phyloP scores from a whole-genome alignment of 2,113 vertebrate genomes.

The Petrocephalus microphthalmus region DNA sequence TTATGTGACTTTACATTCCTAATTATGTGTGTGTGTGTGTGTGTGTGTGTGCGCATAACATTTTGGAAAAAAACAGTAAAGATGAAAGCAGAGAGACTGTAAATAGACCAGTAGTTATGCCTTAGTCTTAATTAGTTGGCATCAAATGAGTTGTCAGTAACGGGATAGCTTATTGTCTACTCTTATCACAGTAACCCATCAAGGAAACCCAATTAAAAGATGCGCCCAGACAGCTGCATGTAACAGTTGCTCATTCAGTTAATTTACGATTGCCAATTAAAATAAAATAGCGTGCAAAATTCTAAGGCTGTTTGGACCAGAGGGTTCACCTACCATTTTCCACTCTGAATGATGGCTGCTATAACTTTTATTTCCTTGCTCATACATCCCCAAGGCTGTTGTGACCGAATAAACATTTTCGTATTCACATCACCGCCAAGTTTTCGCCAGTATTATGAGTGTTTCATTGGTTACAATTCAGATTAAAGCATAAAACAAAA shows the following conservation, averaged over 20 bases:
- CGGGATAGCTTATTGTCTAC: conserved; percentile 61
- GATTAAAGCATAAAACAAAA: background rate
- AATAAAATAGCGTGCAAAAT: conserved; percentile 62
- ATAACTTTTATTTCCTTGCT: conserved; percentile 50
- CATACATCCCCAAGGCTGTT: conserved; percentile 6
- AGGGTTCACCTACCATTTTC: conserved; percentile 61
- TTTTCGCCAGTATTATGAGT: background rate
- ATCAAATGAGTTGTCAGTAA: conserved; percentile 68
- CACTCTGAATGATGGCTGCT: conserved; percentile 61
- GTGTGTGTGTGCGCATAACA: background rate
- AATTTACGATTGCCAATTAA: conserved; percentile 74
- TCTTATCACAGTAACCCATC: conserved; percentile 66
- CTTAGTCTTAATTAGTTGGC: conserved; percentile 56
- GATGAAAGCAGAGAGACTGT: background rate
- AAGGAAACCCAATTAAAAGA: conserved; percentile 69
- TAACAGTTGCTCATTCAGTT: conserved; percentile 58
- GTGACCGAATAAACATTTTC: background rate
- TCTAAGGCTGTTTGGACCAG: conserved; percentile 63
- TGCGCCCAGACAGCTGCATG: conserved; percentile 51
- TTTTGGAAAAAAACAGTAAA: background rate
- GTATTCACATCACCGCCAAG: background rate
- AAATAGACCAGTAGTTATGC: conserved; percentile 44
- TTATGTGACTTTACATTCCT: background rate
- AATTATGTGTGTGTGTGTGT: background rate
- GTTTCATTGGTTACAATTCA: background rate